Base-by-base conservation (phyloP, 2,113 vertebrate species). In the Cynocephalus volans region DNA sequence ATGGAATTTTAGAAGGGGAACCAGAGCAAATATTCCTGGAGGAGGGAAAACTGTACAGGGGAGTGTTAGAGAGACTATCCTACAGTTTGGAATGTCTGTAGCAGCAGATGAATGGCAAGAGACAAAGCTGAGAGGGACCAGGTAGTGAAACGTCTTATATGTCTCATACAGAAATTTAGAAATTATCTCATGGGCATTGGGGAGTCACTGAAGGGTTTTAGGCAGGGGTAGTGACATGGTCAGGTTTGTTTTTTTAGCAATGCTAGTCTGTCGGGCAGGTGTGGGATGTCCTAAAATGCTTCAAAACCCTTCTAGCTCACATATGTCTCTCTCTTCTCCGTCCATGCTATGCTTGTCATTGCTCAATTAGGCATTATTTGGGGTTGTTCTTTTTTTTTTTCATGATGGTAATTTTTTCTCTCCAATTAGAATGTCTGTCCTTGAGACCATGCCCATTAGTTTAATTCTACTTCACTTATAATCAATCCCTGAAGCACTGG, bases 231-330 rank as follows among this genome's bases (percentile, higher is more conserved):
- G 18, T 72, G 50, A 62, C 33, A 31, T 28, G 28, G 24, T 67
- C 26, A 50, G 33, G 21, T 94, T 87, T 84, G 36, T n/a, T 58
- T 97, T 97, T 81, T 45, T 70, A 76, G 81, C 77, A 88, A 19
- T 56, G 36, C 26, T 67, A 6, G 65, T 62, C 31, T 18, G 1
- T 88, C 18, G 65, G 81, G 45, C 21, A 23, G 33, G 23, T 23
- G 62, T 56, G 84, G 81, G 33, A 15, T 8, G 41, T 58, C 50
- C 48, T 45, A 4, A 48, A 36, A 36, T 7, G 17, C 67, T 58
- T 77, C 41, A 1, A 52, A n/a, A n/a, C 24, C 2, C 1, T 21
- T 48, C 4, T 4, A 3, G 4, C 12, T 11, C 54, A 84, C 28
- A 11, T 41, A 13, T 21, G 36, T 62, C 28, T 88, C 23, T 82